These are phyloP conservation scores for Crossocerus cetratus DNA, from an alignment of 2,888 invertebrate genomes.

Conservation along the genomic window DNA sequence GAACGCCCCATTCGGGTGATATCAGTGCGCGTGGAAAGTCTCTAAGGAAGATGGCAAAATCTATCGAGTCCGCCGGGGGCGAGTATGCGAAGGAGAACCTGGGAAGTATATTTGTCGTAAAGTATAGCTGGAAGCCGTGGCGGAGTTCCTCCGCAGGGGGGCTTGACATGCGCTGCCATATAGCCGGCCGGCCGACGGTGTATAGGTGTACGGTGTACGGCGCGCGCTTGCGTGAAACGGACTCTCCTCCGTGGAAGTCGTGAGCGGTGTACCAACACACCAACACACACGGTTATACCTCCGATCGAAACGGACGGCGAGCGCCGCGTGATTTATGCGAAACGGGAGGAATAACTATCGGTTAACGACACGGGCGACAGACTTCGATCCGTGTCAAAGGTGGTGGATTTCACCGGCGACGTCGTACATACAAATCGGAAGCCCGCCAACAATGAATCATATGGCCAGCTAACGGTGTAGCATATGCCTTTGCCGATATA, in stretches of 20 bases:
- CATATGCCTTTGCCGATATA: not conserved
- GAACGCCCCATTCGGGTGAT: not conserved
- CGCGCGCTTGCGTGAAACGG: not conserved
- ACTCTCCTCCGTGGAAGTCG: slow-evolving; percentile 26
- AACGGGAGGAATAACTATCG: slow-evolving; percentile 50
- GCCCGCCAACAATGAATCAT: not conserved
- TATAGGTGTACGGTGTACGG: slow-evolving; percentile 24
- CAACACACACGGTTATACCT: slow-evolving; percentile 4
- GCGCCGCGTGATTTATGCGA: slow-evolving; percentile 43
- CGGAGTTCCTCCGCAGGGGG: slow-evolving; percentile 44
- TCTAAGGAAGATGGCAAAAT: slow-evolving; percentile 25
- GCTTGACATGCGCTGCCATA: slow-evolving; percentile 45
- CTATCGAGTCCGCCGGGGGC: slow-evolving; percentile 21
- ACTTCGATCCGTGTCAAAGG: slow-evolving; percentile 17
- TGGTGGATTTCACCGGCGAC: not conserved
- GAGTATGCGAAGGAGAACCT: slow-evolving; percentile 35
- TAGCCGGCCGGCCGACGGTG: slow-evolving; percentile 18
- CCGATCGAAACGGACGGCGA: slow-evolving; percentile 30
- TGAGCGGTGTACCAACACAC: not conserved
- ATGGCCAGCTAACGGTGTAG: not conserved
- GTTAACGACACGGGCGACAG: slow-evolving; percentile 47
- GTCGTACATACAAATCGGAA: not conserved
- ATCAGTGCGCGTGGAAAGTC: slow-evolving; percentile 1
- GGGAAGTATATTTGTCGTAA: slow-evolving; percentile 53
- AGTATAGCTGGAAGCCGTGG: slow-evolving; percentile 42